phyloP scores from a whole-genome alignment of 2,113 vertebrate genomes.

The Junco hyemalis region DNA sequence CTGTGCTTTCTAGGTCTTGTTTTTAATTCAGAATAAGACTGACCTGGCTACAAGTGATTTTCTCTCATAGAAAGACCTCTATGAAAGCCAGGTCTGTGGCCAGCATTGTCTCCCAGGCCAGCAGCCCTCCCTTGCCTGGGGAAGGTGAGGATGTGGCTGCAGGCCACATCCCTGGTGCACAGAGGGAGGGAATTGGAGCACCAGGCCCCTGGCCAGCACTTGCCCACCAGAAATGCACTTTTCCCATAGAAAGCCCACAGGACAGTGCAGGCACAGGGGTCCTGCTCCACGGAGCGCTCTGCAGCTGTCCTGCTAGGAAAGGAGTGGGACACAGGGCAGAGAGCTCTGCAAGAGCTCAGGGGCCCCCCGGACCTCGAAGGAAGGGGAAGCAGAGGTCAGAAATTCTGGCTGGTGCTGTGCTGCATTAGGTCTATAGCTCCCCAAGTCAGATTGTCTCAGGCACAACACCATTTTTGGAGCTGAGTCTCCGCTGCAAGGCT shows the following conservation, averaged over 20 bases:
- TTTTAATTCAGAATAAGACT: constrained; percentile 4
- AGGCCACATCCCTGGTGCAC: neutral
- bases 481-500: neutral
- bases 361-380: neutral
- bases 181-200: neutral
- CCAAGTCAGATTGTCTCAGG: neutral
- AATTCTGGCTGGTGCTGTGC: neutral
- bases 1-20: neutral
- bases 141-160: constrained; percentile 15
- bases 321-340: neutral
- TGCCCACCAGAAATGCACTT: constrained; percentile 4
- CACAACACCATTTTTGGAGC: neutral
- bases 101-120: neutral
- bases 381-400: constrained; percentile 13
- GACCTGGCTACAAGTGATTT: neutral
- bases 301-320: constrained; percentile 9
- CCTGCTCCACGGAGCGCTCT: neutral
- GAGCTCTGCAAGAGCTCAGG: neutral
- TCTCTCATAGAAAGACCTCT: neutral
- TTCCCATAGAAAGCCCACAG: constrained; percentile 6
- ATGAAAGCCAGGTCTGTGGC: neutral
- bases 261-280: neutral
- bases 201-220: constrained; percentile 2
- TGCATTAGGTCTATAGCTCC: neutral
- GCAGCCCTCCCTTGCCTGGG: neutral